Percentiles rank a stretch among this genome's conserved stretches.
phyloP scores from a whole-genome alignment of 2,113 vertebrate genomes.

The Syrmaticus mikado region DNA sequence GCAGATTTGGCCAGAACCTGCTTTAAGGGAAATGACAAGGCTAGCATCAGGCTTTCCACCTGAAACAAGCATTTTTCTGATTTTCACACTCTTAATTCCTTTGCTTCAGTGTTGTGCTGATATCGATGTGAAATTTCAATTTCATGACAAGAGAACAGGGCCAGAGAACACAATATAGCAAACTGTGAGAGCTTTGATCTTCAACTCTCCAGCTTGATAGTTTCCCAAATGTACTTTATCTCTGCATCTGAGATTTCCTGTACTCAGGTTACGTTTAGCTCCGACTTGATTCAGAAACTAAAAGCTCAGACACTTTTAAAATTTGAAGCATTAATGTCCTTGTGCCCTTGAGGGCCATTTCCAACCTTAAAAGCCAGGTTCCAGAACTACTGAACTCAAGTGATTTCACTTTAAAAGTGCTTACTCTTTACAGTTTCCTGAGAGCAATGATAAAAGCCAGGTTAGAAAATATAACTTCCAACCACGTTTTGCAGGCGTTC shows the following conservation, averaged over 20 bases:
- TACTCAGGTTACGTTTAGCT: not conserved
- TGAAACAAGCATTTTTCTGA: not conserved
- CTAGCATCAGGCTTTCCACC: not conserved
- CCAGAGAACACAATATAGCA: not conserved
- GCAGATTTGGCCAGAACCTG: not conserved
- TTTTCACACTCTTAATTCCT: not conserved
- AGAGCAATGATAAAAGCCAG: conserved; percentile 35
- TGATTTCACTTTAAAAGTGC: conserved; percentile 32
- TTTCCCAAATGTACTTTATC: not conserved
- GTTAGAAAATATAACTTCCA: conserved; percentile 30
- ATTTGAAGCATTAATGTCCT: not conserved
- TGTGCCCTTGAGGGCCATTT: not conserved
- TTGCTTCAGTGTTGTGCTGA: not conserved
- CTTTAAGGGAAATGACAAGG: not conserved
- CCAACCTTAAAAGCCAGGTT: not conserved
- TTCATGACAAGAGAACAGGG: not conserved
- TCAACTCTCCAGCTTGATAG: not conserved
- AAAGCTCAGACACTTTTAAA: conserved; percentile 21
- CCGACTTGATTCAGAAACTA: not conserved
- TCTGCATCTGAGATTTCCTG: not conserved
- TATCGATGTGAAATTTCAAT: not conserved
- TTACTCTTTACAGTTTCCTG: conserved; percentile 56
- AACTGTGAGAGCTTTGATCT: not conserved
- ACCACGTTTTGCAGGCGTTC: not conserved
- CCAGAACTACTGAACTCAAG: not conserved